Evolutionary conservation across 2,888 invertebrate species (phyloP), one percentile per base, ranked within the genome.

Genomic region (Dryadula phaetusa): DNA sequence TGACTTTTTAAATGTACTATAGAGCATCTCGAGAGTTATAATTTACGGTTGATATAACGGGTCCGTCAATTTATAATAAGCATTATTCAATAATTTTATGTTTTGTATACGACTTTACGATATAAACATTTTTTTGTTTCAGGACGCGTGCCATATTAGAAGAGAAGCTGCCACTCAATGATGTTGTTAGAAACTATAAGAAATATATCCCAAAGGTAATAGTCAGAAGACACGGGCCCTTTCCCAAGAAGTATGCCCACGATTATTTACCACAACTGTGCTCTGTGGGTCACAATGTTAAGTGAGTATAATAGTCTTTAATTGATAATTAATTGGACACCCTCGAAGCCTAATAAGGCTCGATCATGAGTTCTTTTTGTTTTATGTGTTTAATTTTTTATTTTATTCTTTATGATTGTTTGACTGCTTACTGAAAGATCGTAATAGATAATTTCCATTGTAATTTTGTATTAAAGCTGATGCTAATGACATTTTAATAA

Each of bases 141-240:
- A 93, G 93, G 93, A 93, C 95, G 69, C 94, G 97, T 74, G 96
- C 96, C 44, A 95, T 96, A 88, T 83, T 96, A n/a, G 97, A 97
- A 81, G 95, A 95, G 75, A 94, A 95, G 64, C 85, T 95, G 70
- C 87, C 94, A 0, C 88, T 94, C 61, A 95, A 95, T 71, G 94
- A 94, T 66, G 95, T 98, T 3, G 95, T 96, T 77, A 95, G 94
- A 73, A 96, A 97, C 76, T 97, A 96, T 78, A 96, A 96, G 79
- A 96, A 96, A 75, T 98, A 96, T 88, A 94, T 98, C 76, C 98
- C 98, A 0, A 96, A 95, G 82, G 95, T 95, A 72, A 94, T 97
- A 63, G 93, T 96, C 10, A 95, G 95, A 77, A 94, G 95, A 69
- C 97, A 97, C 86, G 93, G 94, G 42, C 94, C 95, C 72, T 96